Conservation (phyloP, 1,140 invertebrate genomes). For the Muscidifurax raptorellus region DNA sequence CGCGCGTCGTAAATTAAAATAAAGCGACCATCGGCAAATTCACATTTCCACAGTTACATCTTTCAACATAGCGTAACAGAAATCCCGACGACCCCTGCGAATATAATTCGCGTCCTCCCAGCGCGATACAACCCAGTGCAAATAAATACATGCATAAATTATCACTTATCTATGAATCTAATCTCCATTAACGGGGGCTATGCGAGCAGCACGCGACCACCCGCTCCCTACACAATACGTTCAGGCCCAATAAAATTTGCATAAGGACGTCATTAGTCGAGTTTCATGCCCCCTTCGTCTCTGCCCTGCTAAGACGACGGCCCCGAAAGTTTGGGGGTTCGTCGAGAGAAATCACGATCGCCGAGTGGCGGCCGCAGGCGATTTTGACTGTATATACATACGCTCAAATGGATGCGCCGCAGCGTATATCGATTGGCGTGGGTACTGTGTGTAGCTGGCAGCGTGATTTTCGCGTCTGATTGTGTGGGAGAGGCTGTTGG, state of each 20-base stretch:
- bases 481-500: neutral
- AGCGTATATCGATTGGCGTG: conserved; percentile 1
- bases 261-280: conserved; percentile 41
- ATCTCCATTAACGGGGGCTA: conserved; percentile 10
- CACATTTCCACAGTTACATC: neutral
- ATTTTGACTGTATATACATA: neutral
- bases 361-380: neutral
- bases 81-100: neutral
- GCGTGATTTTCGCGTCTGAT: neutral
- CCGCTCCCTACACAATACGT: neutral
- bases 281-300: neutral
- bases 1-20: neutral
- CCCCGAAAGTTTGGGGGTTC: neutral
- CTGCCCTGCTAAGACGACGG: neutral
- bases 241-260: conserved; percentile 38
- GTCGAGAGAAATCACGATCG: conserved; percentile 21
- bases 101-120: neutral
- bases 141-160: conserved; percentile 43
- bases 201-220: neutral
- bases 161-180: conserved; percentile 40
- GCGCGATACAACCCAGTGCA: neutral
- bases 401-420: neutral
- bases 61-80: neutral
- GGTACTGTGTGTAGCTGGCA: too few species aligned
- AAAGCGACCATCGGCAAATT: neutral